These are phyloP conservation scores for Berghia stephanieae DNA, from an alignment of 1,140 invertebrate genomes.

Conservation along the genomic window DNA sequence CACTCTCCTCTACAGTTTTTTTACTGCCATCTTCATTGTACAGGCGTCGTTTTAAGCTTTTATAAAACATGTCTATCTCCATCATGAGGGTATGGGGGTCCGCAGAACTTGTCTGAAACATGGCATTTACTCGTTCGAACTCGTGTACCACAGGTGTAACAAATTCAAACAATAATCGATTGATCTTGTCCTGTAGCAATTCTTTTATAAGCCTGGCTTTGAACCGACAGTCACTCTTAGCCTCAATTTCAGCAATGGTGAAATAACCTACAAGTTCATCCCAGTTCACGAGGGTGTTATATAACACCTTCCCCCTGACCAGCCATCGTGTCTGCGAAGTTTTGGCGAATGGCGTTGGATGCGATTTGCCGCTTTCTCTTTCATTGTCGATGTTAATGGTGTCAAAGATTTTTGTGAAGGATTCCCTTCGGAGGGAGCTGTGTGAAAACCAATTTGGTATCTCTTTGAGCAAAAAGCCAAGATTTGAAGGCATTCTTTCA, in stretches of 20 bases:
- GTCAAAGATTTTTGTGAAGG: not conserved
- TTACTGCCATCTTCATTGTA: too few relatives aligned
- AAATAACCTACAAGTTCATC: not conserved
- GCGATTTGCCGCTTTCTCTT: too few relatives aligned
- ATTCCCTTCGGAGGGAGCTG: not conserved
- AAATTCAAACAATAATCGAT: too few relatives aligned
- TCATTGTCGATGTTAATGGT: not conserved
- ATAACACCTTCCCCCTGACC: not conserved
- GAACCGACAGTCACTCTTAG: not conserved
- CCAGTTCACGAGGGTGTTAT: not conserved
- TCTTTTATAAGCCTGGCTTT: not conserved
- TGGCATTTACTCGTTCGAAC: too few relatives aligned
- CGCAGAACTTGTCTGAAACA: too few relatives aligned
- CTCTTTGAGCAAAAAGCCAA: not conserved
- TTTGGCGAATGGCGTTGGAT: not conserved
- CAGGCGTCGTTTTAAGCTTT: too few relatives aligned
- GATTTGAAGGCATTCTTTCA: not conserved
- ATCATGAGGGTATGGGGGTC: too few relatives aligned
- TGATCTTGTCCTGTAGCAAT: not conserved
- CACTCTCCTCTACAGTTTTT: too few relatives aligned
- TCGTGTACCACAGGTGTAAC: too few relatives aligned
- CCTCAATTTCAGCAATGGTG: not conserved
- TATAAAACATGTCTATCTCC: too few relatives aligned
- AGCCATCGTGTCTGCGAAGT: not conserved
- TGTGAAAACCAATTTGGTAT: conserved; percentile 1